Conservation (phyloP, 2,113 vertebrate genomes). For the Corvus hawaiiensis region DNA sequence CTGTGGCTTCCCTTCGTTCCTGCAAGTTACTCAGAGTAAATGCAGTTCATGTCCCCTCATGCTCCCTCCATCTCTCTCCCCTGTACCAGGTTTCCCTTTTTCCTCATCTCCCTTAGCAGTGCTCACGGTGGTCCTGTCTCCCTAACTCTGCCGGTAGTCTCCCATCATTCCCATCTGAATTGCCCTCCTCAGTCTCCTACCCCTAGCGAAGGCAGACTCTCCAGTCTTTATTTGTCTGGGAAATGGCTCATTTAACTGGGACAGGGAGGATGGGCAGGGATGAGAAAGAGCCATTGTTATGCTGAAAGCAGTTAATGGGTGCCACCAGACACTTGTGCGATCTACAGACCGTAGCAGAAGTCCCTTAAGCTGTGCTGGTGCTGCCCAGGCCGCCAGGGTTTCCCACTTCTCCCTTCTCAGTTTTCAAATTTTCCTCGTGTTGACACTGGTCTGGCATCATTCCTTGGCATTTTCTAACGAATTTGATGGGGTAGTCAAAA, state of each 20-base stretch:
- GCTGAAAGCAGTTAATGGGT: slow-evolving; percentile 39
- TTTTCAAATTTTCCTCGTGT: not conserved
- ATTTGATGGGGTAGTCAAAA: not conserved
- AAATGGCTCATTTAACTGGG: slow-evolving; percentile 53
- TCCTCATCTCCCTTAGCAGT: not conserved
- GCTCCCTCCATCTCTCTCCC: not conserved
- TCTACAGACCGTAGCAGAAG: not conserved
- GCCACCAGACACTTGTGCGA: slow-evolving; percentile 22
- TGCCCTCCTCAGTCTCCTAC: not conserved
- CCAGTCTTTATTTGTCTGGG: slow-evolving; percentile 41
- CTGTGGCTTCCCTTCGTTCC: not conserved
- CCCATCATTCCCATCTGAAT: not conserved
- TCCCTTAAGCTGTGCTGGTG: not conserved
- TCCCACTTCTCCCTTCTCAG: not conserved
- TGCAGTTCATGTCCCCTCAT: not conserved
- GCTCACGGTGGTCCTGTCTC: not conserved
- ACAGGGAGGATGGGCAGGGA: slow-evolving; percentile 38
- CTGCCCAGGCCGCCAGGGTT: not conserved
- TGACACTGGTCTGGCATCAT: not conserved
- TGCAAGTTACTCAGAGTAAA: not conserved
- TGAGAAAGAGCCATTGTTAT: slow-evolving; percentile 52
- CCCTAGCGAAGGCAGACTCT: not conserved
- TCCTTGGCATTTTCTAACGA: not conserved
- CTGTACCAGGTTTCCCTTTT: not conserved
- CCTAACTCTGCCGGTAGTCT: not conserved